Base-by-base conservation (phyloP, 2,797 vertebrate genomes). In the Pseudotriccus pelzelni region DNA sequence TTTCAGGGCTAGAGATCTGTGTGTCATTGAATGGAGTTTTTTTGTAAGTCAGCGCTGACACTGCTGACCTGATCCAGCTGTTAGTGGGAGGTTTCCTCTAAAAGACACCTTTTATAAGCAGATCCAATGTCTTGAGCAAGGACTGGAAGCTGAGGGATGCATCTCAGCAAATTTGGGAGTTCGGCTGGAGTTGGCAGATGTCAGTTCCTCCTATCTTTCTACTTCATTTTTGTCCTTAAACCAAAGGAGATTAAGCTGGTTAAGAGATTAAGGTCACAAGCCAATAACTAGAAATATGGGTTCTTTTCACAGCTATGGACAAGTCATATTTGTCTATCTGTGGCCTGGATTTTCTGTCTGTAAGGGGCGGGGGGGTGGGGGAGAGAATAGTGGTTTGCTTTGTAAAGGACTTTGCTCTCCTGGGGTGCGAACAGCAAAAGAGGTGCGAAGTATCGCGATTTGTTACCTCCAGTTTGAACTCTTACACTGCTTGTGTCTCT, bases 401-500 rank as follows among this genome's bases (percentile, higher is more conserved):
- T 69, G 47, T 50, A 37, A 91, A 88, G 62, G 41, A 7, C 56
- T 72, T 64, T n/a, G 14, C 25, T 84, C 68, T 84, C 36, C 50
- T 30, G 55, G 41, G 23, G 15, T 78, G 64, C 72, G 59, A 89
- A 44, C 67, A 69, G 49, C 73, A n/a, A 34, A 68, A 44, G 10
- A 22, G 81, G 28, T 9, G 22, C 0, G 0, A 74, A 52, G 6
- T n/a, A 12, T 16, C n/a, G 5, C 1, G 4, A 63, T 67, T 87
- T 1, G 1, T 59, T 47, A 47, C 49, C 30, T 70, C 49, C 27
- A 17, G 0, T 6, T 49, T 58, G 50, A 58, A n/a, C 69, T 85
- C 83, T 88, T 62, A 32, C 66, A 39, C 91, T 84, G 49, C 95
- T 95, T 37, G 44, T 81, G 17, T 96, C 94, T 97, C 64, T 90